Evolutionary conservation across 2,797 vertebrate species (phyloP), one percentile per base, ranked within the genome.

Genomic region (Epinephelus malabaricus): DNA sequence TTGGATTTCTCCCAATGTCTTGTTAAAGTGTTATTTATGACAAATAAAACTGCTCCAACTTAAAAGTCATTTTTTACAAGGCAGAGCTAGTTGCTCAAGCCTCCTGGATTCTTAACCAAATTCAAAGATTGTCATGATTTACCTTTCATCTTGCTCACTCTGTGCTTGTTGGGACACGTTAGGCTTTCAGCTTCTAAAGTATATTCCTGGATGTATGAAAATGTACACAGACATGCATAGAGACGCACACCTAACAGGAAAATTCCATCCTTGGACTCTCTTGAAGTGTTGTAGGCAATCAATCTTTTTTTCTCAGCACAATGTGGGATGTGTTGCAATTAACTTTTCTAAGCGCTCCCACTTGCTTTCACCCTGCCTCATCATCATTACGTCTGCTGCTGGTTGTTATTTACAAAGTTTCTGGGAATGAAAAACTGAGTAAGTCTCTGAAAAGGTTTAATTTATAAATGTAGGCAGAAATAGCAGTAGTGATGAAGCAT

Each of bases 1-100:
- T 61, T 83, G 84, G 45, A 81, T 43, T 53, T 34, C 18, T 74
- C 72, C 69, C 17, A 58, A 67, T 17, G 69, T 86, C 71, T 81
- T 65, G 68, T 87, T 82, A 60, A 83, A 85, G 74, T 76, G 15
- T 87, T 78, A 82, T 89, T 90, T 79, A 88, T 79, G 62, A 86
- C 62, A 74, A 85, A 82, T 78, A 82, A 69, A 88, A 87, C 19
- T 27, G 34, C 18, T 85, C 59, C 34, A 67, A 51, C 47, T 62
- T 69, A 62, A 74, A 78, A 84, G 73, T 61, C 2, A 4, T 70
- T 77, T 79, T 79, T 85, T 84, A 87, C 60, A 58, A 79, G 64
- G 17, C 56, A 34, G 50, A 65, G 46, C 66, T 5, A 63, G 73
- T 82, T 84, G 73, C 82, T 79, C 50, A 78, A 82, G 72, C 60